Evolutionary conservation across 2,113 vertebrate genomes (phyloP), one percentile per base, ranked within the genome.

Genomic region (Pterocles orientalis): DNA sequence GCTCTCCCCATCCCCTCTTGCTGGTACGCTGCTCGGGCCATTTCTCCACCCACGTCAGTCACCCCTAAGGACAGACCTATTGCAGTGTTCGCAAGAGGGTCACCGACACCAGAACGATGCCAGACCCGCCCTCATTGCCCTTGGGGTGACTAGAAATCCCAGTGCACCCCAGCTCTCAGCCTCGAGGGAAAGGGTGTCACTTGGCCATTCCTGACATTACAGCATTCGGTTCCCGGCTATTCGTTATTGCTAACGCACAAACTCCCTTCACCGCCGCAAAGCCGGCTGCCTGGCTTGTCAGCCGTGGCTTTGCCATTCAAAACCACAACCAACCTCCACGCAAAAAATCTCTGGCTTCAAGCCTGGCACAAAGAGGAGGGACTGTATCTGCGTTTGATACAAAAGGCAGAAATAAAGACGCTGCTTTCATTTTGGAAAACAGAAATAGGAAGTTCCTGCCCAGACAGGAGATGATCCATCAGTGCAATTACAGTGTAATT

Each of bases 391-490:
- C 24, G 5, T 33, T 19, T 21, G 45, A 24, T 11, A 45, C 0
- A 19, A 77, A 78, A 82, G 54, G 82, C 66, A 73, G 53, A 57
- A 93, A 82, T 60, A 28, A 26, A 73, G 77, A 9, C 1, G 10
- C 64, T 26, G 24, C 39, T 54, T 75, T 70, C 43, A 57, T 60
- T 82, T 68, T 17, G 73, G 70, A 91, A 90, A 86, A 31, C 57
- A 64, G 70, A n/a, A 72, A 72, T 54, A 57, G 86, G 95, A 92
- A 90, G 95, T 51, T 92, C 64, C 91, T 92, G 91, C 25, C 26
- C 88, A 93, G 95, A 88, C 94, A 96, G 92, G 88, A 93, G 94
- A 83, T 92, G 83, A 94, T 95, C 91, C 64, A 19, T 86, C 91
- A 75, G 72, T 54, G 86, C 86, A 95, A 95, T 92, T 94, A 88